Percentiles rank a stretch among this genome's conserved stretches.
Evolutionary conservation across 2,888 invertebrate species (phyloP).

Genomic region (Ichneumoninae sp.): DNA sequence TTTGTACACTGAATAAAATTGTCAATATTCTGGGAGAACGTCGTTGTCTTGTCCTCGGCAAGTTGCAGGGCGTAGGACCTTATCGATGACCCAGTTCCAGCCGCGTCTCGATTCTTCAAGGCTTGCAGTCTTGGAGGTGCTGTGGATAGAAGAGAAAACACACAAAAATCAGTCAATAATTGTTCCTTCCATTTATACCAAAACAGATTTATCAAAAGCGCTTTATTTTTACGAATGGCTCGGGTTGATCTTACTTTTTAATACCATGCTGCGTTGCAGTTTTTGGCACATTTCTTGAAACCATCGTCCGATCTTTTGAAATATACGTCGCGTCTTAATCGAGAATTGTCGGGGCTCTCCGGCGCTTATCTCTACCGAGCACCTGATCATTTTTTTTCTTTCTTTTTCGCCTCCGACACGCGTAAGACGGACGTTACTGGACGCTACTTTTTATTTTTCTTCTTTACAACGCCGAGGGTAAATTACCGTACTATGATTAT

Average conservation of each 20-base stretch:
- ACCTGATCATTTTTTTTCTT: constrained; percentile 69
- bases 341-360: constrained; percentile 69
- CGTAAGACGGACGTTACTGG: background rate
- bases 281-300: constrained; percentile 75
- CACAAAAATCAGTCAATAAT: constrained; percentile 23
- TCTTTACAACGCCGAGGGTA: constrained; percentile 28
- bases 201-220: background rate
- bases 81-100: constrained; percentile 89
- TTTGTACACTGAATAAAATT: constrained; percentile 97
- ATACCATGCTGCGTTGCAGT: constrained; percentile 71
- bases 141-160: constrained; percentile 81
- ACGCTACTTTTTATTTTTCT: background rate
- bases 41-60: constrained; percentile 93
- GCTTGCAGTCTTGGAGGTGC: constrained; percentile 92
- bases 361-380: constrained; percentile 65
- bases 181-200: background rate
- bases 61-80: constrained; percentile 92
- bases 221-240: background rate
- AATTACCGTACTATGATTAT: background rate
- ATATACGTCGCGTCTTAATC: constrained; percentile 71
- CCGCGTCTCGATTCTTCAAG: constrained; percentile 86
- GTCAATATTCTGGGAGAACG: constrained; percentile 96
- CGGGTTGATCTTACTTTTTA: constrained; percentile 72
- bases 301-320: constrained; percentile 78
- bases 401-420: background rate